These are phyloP conservation scores for Morpho deidamia DNA, from an alignment of 2,888 invertebrate genomes.

Conservation along the genomic window DNA sequence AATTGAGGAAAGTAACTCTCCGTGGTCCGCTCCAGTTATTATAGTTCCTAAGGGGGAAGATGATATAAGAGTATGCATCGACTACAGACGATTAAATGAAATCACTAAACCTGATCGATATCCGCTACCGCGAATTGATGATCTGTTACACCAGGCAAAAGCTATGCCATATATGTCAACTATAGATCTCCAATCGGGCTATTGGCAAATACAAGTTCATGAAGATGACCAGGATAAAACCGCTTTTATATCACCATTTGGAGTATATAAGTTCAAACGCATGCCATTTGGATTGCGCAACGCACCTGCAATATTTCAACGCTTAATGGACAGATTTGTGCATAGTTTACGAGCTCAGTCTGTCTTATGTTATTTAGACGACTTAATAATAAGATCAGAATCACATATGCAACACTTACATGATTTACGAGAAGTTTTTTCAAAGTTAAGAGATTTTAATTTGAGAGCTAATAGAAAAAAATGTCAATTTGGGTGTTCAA, in stretches of 20 bases:
- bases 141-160: slow-evolving; percentile 34
- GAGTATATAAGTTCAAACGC: slow-evolving; percentile 33
- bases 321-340: slow-evolving; percentile 34
- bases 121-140: slow-evolving; percentile 46
- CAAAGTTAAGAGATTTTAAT: slow-evolving; percentile 16
- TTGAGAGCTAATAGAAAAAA: slow-evolving; percentile 25
- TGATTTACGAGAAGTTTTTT: slow-evolving; percentile 15
- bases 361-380: slow-evolving; percentile 1
- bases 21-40: slow-evolving; percentile 43
- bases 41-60: slow-evolving; percentile 40
- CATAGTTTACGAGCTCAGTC: slow-evolving; percentile 17
- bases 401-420: slow-evolving; percentile 22
- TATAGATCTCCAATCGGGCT: slow-evolving; percentile 31
- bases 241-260: slow-evolving; percentile 38
- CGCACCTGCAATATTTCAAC: slow-evolving; percentile 37
- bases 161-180: slow-evolving; percentile 13
- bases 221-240: slow-evolving; percentile 28
- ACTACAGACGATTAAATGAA: slow-evolving; percentile 33
- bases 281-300: slow-evolving; percentile 42
- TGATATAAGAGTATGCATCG: slow-evolving; percentile 35
- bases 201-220: slow-evolving; percentile 31
- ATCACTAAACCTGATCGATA: slow-evolving; percentile 34
- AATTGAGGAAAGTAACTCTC: too few relatives aligned
- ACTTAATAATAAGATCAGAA: slow-evolving; percentile 23
- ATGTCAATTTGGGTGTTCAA: slow-evolving; percentile 24